Evolutionary conservation across 2,113 vertebrate species (phyloP), one percentile per base, ranked within the genome.

Genomic region (Urocitellus parryii): DNA sequence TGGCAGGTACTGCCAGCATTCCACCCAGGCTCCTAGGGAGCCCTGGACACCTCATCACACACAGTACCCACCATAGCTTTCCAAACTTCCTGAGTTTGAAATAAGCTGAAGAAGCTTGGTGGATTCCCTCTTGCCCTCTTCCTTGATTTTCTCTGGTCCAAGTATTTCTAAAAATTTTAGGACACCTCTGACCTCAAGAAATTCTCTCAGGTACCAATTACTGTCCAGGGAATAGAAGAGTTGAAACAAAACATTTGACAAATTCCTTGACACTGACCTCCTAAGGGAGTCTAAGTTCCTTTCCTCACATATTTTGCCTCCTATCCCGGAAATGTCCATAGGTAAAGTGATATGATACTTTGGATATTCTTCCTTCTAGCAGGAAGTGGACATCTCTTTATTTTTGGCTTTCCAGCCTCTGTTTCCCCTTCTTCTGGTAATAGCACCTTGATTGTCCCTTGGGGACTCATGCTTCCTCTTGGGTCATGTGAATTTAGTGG

Each of bases 91-190:
- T 98, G 58, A 63, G 0, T 98, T 98, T 67, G 99, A 98, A 8
- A 99, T 11, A 2, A 96, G 97, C 95, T 99, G 98, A 88, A 99
- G 98, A 61, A 99, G 98, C 81, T 98, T 39, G 88, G 99, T 91
- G 65, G 98, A 98, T 92, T 99, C 98, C 14, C 94, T 98, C 97
- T 99, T 99, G 86, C 99, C 97, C 45, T 98, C 98, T 8, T 99
- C 99, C 85, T 96, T 98, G 88, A 96, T 97, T 65, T 98, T 98
- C 45, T 97, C 97, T 96, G 99, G 96, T n/a, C 97, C 98, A 90
- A 99, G 97, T 97, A 99, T 98, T 98, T 99, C 98, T 96, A 99
- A 97, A 42, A 99, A 98, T 42, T 98, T 99, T 91, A 99, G 96
- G 84, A 98, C 97, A 4, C 99, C 99, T 83, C 99, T 98, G 0